A percentile compares a stretch with the other conserved stretches of the same genome.
Conservation (phyloP, 2,797 vertebrate species). For the Pangasius djambal region DNA sequence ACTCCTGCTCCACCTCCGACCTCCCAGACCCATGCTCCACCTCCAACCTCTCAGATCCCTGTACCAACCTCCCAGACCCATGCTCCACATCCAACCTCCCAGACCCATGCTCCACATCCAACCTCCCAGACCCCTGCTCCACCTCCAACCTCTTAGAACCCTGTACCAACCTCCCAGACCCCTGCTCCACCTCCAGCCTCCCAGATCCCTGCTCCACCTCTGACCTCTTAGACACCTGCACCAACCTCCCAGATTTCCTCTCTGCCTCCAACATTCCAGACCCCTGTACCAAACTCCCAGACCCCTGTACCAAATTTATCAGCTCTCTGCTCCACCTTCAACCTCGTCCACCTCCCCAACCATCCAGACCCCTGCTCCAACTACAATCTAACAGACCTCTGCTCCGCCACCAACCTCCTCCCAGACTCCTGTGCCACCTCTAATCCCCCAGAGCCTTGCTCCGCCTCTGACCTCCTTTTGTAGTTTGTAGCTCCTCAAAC, state of each 20-base stretch:
- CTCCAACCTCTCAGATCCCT: neutral
- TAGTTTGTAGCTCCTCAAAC: neutral
- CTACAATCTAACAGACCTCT: neutral
- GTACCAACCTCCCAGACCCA: too few species aligned
- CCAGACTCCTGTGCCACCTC: neutral
- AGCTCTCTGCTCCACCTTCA: neutral
- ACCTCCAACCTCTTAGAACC: too few species aligned
- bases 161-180: too few species aligned
- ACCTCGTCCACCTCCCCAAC: neutral
- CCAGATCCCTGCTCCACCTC: neutral
- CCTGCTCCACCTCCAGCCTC: too few species aligned
- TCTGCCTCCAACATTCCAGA: too few species aligned
- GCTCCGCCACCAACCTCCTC: neutral
- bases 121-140: neutral
- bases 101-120: neutral
- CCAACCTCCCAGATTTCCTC: neutral
- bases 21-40: neutral
- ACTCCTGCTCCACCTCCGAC: neutral
- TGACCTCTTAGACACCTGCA: accelerated
- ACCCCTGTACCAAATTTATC: neutral
- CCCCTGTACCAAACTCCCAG: neutral
- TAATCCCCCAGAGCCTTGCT: neutral
- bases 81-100: neutral
- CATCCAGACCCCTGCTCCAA: neutral
- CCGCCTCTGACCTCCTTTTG: neutral